Conservation (phyloP, 2,113 vertebrate species). For the Gnathonemus longibarbis region DNA sequence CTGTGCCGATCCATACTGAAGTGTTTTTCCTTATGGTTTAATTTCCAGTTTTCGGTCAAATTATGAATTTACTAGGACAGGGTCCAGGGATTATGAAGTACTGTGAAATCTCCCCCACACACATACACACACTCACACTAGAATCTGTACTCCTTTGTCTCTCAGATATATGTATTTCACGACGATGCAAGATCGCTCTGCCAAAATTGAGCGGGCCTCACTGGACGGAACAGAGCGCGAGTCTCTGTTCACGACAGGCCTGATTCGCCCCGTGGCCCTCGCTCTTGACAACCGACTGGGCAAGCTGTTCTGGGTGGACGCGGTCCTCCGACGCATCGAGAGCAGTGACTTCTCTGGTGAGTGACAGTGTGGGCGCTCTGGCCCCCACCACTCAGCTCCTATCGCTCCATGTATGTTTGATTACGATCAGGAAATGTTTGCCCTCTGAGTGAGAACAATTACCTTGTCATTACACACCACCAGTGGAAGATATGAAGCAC, state of each 20-base stretch:
- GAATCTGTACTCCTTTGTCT: not conserved
- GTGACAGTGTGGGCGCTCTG: not conserved
- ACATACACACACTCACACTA: not conserved
- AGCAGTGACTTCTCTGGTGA: slow-evolving; percentile 91
- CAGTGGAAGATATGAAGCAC: slow-evolving; percentile 5
- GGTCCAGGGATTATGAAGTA: not conserved
- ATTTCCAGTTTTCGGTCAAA: not conserved
- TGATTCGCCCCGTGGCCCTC: slow-evolving; percentile 83
- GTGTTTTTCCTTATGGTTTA: not conserved
- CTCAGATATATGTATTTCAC: slow-evolving; percentile 95
- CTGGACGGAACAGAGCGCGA: slow-evolving; percentile 91
- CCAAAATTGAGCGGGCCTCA: slow-evolving; percentile 87
- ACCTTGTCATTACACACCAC: not conserved
- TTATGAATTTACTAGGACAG: not conserved
- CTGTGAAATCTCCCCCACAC: not conserved
- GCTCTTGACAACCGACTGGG: slow-evolving; percentile 84
- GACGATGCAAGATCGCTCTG: slow-evolving; percentile 87
- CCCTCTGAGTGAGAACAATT: not conserved
- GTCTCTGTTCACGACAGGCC: slow-evolving; percentile 83
- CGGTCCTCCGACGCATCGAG: slow-evolving; percentile 90
- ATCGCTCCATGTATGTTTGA: not conserved
- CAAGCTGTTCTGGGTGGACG: slow-evolving; percentile 96
- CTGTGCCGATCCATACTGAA: not conserved
- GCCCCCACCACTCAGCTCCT: not conserved
- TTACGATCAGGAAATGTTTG: not conserved